A percentile compares a stretch with the other conserved stretches of the same genome.
These are phyloP conservation scores for Eledone cirrhosa DNA, from an alignment of 2,888 invertebrate species.

Conservation along the genomic window DNA sequence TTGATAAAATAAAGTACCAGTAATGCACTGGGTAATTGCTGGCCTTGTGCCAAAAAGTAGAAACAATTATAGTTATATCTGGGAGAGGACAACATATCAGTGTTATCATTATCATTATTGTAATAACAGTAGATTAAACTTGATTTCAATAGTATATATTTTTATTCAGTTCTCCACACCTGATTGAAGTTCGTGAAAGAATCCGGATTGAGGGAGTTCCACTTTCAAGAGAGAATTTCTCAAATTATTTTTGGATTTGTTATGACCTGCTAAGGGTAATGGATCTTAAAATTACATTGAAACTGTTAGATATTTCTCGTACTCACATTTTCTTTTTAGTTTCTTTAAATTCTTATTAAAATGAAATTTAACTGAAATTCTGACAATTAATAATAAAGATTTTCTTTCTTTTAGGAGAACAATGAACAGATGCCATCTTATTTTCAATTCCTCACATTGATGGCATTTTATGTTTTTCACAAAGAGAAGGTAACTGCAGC, in stretches of 20 bases:
- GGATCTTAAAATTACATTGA: neutral
- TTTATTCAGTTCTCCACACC: slow-evolving; percentile 85
- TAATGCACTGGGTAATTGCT: no score
- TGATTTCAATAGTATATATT: neutral
- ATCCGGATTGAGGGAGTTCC: slow-evolving; percentile 87
- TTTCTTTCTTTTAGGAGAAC: neutral
- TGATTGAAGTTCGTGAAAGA: slow-evolving; percentile 89
- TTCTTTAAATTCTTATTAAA: neutral
- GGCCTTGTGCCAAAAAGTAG: no score
- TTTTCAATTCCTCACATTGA: slow-evolving; percentile 91
- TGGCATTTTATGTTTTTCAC: slow-evolving; percentile 89
- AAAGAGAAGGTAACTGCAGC: slow-evolving; percentile 83
- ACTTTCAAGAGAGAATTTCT: slow-evolving; percentile 78
- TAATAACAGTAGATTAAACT: no score
- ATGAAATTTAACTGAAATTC: neutral
- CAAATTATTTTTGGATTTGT: slow-evolving; percentile 83
- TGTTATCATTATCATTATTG: no score
- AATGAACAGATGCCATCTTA: slow-evolving; percentile 79
- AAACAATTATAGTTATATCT: no score
- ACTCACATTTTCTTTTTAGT: neutral
- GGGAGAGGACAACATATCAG: no score
- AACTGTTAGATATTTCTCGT: no score
- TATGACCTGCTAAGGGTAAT: slow-evolving; percentile 70
- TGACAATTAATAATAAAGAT: neutral
- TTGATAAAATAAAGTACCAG: no score